Evolutionary conservation across 30 jellyfish, hydroid and myxozoan species (phyloP).

Genomic region (Hydractinia echinata): DNA sequence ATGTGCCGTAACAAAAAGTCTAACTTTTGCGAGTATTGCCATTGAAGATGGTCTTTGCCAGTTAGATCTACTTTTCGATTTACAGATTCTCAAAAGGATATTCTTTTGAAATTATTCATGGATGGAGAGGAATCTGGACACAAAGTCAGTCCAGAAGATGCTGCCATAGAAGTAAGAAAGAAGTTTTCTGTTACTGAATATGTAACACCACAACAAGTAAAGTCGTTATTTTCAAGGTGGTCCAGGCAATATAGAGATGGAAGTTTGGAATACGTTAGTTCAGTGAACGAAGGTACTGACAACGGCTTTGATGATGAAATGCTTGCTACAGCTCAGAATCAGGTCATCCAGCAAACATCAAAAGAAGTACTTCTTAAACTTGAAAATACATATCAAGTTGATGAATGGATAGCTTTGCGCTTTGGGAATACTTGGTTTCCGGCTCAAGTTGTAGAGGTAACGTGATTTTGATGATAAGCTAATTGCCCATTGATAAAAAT

Average conservation of each 20-base stretch:
- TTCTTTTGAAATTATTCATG: background rate
- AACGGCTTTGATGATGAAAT: background rate
- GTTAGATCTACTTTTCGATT: background rate
- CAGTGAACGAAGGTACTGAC: background rate
- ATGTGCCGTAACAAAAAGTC: no score
- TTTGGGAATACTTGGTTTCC: constrained; percentile 4
- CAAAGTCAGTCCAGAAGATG: constrained; percentile 18
- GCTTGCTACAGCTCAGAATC: background rate
- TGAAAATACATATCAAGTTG: background rate
- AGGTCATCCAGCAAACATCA: background rate
- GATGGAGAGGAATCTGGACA: constrained; percentile 16
- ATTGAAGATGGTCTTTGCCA: constrained; percentile 4
- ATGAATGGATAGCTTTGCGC: background rate
- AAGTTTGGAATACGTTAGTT: background rate
- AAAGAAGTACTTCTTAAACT: background rate
- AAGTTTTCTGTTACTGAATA: background rate
- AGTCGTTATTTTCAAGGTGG: constrained; percentile 12
- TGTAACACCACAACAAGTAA: background rate
- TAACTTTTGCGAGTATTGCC: no score
- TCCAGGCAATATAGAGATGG: background rate
- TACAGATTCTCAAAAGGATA: background rate
- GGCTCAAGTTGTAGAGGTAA: background rate
- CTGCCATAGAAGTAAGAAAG: background rate
- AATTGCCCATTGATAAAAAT: no score
- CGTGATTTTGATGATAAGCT: no score